Evolutionary conservation across 1,140 invertebrate species (phyloP), one percentile per base, ranked within the genome.

Genomic region (Brachionus plicatilis): DNA sequence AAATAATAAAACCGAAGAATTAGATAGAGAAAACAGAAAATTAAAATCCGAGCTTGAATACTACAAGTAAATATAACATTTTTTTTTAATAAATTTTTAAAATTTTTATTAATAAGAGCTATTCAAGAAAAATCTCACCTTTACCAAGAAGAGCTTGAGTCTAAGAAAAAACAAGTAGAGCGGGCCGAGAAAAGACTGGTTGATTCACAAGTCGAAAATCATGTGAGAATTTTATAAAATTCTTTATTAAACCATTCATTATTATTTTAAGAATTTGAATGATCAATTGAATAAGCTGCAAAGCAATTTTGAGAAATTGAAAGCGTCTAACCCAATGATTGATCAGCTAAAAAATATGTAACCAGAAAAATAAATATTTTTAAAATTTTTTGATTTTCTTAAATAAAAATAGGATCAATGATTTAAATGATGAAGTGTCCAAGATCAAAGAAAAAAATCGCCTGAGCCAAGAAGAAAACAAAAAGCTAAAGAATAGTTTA

Each of bases 11-110:
- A 27, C 37, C 65, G 79, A 82, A 24, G 79, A 82, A 14, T 37
- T 82, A 6, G 79, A 82, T 37, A 60, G 53, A 45, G 65, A 68
- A 60, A 82, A 82, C 43, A 37, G 79, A 41, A 82, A 82, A 82
- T 37, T 82, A 27, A 68, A 27, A 82, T 41, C 33, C 4, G 79
- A 82, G 29, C n/a, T 65, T 14, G 79, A 60, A 9, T 82, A 82
- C 37, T 82, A 37, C 29, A 82, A 56, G 78, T 80, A 27, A 45
- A 43, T 45, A 75, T 8, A 29, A 75, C n/a, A 0, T 17, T 45
- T 45, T 43, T n/a, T 72, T 43, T 17, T 3, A 29, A 29, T 8
- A 72, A 43, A 8, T 43, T 17, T 41, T 4, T 41, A 7, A 72
- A 14, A 6, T 20, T 17, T 45, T 45, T 20, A n/a, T 41, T 27